These are phyloP conservation scores for Rhea pennata DNA, from an alignment of 2,113 vertebrate genomes.

Conservation along the genomic window DNA sequence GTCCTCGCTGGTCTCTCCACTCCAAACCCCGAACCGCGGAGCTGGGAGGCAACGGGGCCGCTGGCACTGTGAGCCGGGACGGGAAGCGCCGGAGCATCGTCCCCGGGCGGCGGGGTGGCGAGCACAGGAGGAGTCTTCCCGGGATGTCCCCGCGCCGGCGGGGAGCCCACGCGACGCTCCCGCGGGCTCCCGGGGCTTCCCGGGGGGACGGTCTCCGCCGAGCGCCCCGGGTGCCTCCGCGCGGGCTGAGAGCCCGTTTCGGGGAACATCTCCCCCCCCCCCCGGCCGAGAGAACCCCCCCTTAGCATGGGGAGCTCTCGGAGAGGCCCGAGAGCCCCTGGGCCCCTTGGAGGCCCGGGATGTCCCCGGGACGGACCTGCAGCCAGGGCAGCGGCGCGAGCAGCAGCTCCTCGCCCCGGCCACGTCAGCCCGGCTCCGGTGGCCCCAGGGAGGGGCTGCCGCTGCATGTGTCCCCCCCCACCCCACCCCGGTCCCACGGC, in stretches of 20 bases:
- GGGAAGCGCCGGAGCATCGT: neutral
- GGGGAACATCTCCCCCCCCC: neutral
- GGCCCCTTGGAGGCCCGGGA: neutral
- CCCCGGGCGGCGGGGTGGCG: neutral
- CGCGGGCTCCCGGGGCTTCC: neutral
- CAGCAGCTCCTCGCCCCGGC: neutral
- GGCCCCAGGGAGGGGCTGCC: no score
- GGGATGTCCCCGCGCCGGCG: neutral
- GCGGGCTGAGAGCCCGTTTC: neutral
- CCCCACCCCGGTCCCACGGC: neutral
- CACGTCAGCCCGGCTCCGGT: accelerated
- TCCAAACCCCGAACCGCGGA: no score
- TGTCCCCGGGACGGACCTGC: neutral
- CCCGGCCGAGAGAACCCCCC: neutral
- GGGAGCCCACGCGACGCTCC: accelerated
- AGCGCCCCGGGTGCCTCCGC: no score
- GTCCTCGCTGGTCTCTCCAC: neutral
- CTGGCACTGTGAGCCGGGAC: neutral
- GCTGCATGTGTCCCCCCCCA: neutral
- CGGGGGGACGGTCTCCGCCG: neutral
- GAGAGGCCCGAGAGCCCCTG: no score
- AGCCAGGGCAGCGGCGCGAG: accelerated
- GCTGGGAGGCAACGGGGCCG: no score
- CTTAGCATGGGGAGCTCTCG: no score
- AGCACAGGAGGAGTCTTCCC: neutral